phyloP scores from a whole-genome alignment of 2,888 invertebrate genomes.

The Cremastobaeus sp. region DNA sequence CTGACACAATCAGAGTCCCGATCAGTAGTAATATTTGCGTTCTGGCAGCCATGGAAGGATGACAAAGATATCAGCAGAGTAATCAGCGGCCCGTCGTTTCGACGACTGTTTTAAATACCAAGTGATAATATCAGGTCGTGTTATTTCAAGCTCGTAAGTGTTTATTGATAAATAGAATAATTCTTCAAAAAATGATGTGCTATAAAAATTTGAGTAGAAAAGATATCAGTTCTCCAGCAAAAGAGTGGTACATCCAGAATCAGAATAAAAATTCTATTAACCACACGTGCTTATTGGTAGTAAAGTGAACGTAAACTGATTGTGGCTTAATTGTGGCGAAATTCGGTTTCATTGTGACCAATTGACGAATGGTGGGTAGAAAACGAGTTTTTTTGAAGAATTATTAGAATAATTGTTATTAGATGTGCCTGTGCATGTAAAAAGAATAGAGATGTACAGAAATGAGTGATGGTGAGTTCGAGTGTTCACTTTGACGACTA shows the following conservation, averaged over 20 bases:
- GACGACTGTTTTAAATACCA: conserved; percentile 7
- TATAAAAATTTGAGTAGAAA: too few relatives aligned
- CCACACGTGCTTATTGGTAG: too few relatives aligned
- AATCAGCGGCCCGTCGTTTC: conserved; percentile 9
- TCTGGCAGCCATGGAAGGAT: too few relatives aligned
- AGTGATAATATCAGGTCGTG: conserved; percentile 17
- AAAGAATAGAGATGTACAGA: conserved; percentile 9
- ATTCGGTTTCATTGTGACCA: too few relatives aligned
- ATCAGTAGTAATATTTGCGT: too few relatives aligned
- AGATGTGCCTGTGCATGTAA: conserved; percentile 24
- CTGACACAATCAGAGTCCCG: too few relatives aligned
- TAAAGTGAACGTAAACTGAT: too few relatives aligned
- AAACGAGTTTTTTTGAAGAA: conserved; percentile 22
- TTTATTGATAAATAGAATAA: conserved; percentile 16
- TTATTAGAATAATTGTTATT: conserved; percentile 2
- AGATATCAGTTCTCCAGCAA: too few relatives aligned
- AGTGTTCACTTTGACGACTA: conserved; percentile 12
- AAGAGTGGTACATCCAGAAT: too few relatives aligned
- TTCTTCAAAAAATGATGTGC: conserved; percentile 16
- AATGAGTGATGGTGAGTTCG: not conserved
- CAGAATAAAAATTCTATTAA: too few relatives aligned
- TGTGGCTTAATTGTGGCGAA: too few relatives aligned
- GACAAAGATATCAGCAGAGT: too few relatives aligned
- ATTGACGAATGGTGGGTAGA: not conserved
- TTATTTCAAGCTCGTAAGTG: conserved; percentile 9